A percentile compares a stretch with the other conserved stretches of the same genome.
Evolutionary conservation across 2,113 vertebrate genomes (phyloP).

Genomic region (Trematomus loennbergii): DNA sequence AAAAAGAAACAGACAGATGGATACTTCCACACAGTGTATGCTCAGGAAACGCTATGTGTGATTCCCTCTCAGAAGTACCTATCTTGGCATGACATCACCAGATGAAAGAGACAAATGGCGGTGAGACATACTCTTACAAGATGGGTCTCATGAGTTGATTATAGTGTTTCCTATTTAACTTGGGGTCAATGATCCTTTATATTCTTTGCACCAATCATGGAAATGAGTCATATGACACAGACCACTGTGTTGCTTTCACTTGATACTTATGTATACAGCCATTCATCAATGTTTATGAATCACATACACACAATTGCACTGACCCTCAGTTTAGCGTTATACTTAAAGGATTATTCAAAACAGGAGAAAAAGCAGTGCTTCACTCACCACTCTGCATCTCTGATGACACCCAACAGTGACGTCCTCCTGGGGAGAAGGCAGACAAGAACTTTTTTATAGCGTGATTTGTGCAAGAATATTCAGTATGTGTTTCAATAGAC

Average conservation of each 20-base stretch:
- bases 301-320: neutral
- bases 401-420: neutral
- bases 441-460: constrained; percentile 12
- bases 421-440: no score
- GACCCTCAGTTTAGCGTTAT: neutral
- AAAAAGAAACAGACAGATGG: constrained; percentile 38
- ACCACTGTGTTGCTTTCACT: constrained; percentile 1
- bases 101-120: constrained; percentile 38
- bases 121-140: constrained; percentile 20
- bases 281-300: constrained; percentile 36
- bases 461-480: constrained; percentile 24
- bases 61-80: constrained; percentile 25
- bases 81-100: constrained; percentile 24
- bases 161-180: constrained; percentile 10
- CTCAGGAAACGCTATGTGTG: constrained; percentile 36
- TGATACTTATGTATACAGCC: constrained; percentile 6
- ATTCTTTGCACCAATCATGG: neutral
- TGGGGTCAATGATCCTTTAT: constrained; percentile 4
- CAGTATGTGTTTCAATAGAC: constrained; percentile 13
- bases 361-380: neutral
- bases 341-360: neutral
- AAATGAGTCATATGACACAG: constrained; percentile 20
- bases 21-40: constrained; percentile 47
- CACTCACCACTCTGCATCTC: neutral
- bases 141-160: constrained; percentile 17